Base-by-base conservation (phyloP, 1,140 invertebrate species). In the Agraylea sexmaculata region DNA sequence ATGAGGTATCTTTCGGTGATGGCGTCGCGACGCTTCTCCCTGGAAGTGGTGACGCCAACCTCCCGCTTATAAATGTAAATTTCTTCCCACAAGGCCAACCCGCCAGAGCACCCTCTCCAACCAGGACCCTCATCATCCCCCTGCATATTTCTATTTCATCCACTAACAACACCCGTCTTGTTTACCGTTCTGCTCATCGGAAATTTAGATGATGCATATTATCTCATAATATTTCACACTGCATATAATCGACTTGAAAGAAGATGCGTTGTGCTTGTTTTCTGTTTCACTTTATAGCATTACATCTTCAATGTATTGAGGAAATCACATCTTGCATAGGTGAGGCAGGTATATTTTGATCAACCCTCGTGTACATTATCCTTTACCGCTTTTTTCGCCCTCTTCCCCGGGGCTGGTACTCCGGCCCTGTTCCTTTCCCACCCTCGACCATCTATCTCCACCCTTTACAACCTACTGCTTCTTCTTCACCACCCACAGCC, bases 101-200 rank as follows among this genome's bases (percentile, higher is more conserved):
- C 19, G 10, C 28, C 37, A n/a, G 18, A 25, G 23, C 23, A 15
- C 33, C 2, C 4, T 34, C 32, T 8, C 33, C 33, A 7, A 4
- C 33, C 20, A 13, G 34, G 11, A 11, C 12, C 16, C 29, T 17
- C 32, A 18, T 13, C 30, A 32, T 29, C 41, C 36, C 37, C 42
- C 37, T 35, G 39, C 37, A 47, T 47, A 49, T 45, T 49, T 49
- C 46, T 49, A 49, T 49, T 49, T 45, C 42, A 34, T 44, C 42
- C 42, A 39, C 42, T 40, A 48, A 48, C 46, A 48, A 47, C 41
- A n/a, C n/a, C n/a, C n/a, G n/a, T n/a, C n/a, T n/a, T n/a, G n/a
- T n/a, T n/a, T n/a, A n/a, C n/a, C n/a, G n/a, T n/a, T n/a, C n/a
- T n/a, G n/a, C n/a, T n/a, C n/a, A n/a, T n/a, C n/a, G n/a, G n/a